Conservation (phyloP, 2,113 vertebrate genomes). For the Hydropotes inermis region DNA sequence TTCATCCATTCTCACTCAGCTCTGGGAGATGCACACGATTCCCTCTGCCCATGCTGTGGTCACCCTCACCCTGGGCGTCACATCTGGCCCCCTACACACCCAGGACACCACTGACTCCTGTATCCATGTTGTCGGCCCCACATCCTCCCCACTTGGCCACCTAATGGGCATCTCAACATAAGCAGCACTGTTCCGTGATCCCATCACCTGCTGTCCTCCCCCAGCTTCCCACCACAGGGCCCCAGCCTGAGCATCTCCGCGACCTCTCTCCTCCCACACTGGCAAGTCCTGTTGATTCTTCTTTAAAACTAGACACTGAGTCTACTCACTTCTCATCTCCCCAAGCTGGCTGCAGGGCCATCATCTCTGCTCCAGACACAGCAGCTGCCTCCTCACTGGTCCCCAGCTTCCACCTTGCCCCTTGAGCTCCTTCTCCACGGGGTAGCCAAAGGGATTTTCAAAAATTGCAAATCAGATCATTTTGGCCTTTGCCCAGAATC, state of each 20-base stretch:
- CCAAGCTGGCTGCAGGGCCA: not conserved
- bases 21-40: not conserved
- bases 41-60: not conserved
- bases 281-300: not conserved
- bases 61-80: not conserved
- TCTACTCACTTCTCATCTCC: not conserved
- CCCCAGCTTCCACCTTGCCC: not conserved
- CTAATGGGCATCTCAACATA: not conserved
- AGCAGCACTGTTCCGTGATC: not conserved
- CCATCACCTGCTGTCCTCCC: not conserved
- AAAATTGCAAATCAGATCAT: not conserved
- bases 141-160: not conserved
- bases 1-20: accelerated
- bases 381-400: not conserved
- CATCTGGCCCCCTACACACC: not conserved
- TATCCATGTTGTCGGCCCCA: accelerated
- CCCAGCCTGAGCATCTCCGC: not conserved
- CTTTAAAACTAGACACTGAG: not conserved
- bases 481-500: not conserved
- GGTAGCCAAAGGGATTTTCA: not conserved
- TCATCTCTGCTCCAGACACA: not conserved
- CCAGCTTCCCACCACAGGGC: not conserved
- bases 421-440: not conserved
- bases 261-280: not conserved
- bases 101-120: not conserved